Conservation (phyloP, 1,140 invertebrate species). For the Diachasmimorpha longicaudata region DNA sequence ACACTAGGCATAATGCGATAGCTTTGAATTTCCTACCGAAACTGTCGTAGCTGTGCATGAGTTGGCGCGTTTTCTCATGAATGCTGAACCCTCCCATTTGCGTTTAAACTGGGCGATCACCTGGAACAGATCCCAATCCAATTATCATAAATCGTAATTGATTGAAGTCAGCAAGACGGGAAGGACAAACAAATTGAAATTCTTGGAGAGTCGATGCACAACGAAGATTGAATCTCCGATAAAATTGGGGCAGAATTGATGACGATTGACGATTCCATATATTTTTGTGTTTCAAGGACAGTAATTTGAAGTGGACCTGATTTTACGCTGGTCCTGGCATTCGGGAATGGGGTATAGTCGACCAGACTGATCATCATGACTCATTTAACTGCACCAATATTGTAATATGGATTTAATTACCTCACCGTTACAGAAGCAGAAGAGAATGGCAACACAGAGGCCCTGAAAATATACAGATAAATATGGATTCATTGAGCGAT, state of each 20-base stretch:
- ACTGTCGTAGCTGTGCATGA: constrained; percentile 84
- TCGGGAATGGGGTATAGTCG: no score
- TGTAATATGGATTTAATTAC: no score
- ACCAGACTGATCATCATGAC: no score
- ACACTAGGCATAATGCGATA: constrained; percentile 6
- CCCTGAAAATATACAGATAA: constrained; percentile 68
- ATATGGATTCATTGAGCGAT: neutral
- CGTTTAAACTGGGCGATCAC: constrained; percentile 80
- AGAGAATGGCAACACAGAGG: constrained; percentile 87
- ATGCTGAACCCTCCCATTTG: constrained; percentile 75
- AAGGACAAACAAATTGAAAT: neutral
- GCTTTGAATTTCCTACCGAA: constrained; percentile 69
- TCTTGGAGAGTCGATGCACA: neutral
- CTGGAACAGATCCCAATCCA: constrained; percentile 49
- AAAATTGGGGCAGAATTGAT: no score
- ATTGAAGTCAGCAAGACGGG: neutral
- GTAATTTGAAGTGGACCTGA: no score
- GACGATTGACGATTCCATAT: no score
- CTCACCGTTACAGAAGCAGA: constrained; percentile 96
- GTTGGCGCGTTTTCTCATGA: constrained; percentile 75
- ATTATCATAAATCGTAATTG: constrained; percentile 1
- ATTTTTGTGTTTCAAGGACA: no score
- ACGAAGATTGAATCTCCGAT: neutral
- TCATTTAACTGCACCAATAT: no score
- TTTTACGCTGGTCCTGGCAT: no score